phyloP scores from a whole-genome alignment of 2,888 invertebrate genomes.

The Drosophila flavopinicola region DNA sequence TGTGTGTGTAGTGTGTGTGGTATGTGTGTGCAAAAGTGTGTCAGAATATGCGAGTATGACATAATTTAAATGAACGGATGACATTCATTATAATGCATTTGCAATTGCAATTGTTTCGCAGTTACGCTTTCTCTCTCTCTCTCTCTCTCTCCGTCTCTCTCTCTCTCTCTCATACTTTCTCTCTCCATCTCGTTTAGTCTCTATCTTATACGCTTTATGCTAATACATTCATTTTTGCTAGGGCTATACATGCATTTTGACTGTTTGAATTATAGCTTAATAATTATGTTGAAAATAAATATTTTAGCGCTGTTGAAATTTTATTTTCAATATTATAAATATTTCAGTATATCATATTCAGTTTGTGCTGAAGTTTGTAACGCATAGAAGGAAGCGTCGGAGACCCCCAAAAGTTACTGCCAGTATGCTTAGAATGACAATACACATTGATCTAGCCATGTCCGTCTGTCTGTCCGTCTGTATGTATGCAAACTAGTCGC shows the following conservation, averaged over 20 bases:
- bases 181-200: not conserved
- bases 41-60: conserved; percentile 62
- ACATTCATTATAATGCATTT: conserved; percentile 79
- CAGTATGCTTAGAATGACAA: too few relatives aligned
- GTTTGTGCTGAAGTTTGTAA: too few relatives aligned
- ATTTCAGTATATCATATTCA: too few relatives aligned
- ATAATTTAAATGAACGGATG: conserved; percentile 81
- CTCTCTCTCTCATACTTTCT: not conserved
- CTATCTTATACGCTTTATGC: conserved; percentile 1
- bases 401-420: too few relatives aligned
- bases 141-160: not conserved
- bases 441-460: too few relatives aligned
- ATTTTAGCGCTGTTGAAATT: too few relatives aligned
- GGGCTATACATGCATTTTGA: conserved; percentile 4
- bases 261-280: too few relatives aligned
- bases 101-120: conserved; percentile 48
- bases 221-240: conserved; percentile 17
- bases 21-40: conserved; percentile 56
- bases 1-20: conserved; percentile 5
- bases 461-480: too few relatives aligned
- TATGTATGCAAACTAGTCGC: too few relatives aligned
- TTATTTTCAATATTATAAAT: too few relatives aligned
- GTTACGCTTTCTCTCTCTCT: conserved; percentile 1
- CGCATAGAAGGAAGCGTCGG: too few relatives aligned
- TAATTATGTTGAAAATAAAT: too few relatives aligned